phyloP scores from a whole-genome alignment of 64 coral and sea anemone species.

The Astreopora myriophthalma region DNA sequence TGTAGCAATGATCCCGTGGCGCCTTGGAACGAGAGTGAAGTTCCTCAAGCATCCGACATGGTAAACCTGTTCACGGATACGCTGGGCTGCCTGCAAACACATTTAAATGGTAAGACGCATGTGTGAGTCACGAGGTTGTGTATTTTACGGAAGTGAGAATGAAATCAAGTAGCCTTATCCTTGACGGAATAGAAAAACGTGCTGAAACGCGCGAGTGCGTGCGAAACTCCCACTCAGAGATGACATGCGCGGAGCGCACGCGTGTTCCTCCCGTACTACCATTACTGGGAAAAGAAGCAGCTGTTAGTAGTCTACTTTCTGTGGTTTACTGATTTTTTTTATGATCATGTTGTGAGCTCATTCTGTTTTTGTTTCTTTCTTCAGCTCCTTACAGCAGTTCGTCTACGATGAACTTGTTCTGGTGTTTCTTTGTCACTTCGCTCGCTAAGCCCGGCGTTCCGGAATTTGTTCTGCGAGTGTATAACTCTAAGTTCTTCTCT shows the following conservation, averaged over 20 bases:
- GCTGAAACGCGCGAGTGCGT: no score
- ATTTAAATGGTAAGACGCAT: constrained; percentile 74
- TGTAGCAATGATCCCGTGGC: constrained; percentile 75
- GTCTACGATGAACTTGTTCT: constrained; percentile 90
- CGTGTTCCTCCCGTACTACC: no score
- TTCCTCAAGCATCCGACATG: constrained; percentile 93
- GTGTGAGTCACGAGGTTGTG: neutral
- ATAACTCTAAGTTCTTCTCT: constrained; percentile 83
- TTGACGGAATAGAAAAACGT: no score
- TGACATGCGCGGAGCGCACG: no score
- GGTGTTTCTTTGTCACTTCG: constrained; percentile 77
- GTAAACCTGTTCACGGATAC: constrained; percentile 83
- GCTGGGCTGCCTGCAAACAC: constrained; percentile 68
- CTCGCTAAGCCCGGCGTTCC: constrained; percentile 71
- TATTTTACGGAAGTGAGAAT: no score
- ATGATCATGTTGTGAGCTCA: neutral
- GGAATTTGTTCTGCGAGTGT: constrained; percentile 75
- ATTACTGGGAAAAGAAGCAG: neutral
- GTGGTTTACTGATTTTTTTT: no score
- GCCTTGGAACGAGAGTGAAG: constrained; percentile 91
- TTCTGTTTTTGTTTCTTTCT: neutral
- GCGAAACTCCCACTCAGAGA: no score
- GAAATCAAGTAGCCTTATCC: no score
- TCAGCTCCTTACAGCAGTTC: constrained; percentile 67
- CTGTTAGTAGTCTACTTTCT: neutral